These are phyloP conservation scores for Cyrtorhinus lividipennis DNA, from an alignment of 1,140 invertebrate genomes.

Conservation along the genomic window DNA sequence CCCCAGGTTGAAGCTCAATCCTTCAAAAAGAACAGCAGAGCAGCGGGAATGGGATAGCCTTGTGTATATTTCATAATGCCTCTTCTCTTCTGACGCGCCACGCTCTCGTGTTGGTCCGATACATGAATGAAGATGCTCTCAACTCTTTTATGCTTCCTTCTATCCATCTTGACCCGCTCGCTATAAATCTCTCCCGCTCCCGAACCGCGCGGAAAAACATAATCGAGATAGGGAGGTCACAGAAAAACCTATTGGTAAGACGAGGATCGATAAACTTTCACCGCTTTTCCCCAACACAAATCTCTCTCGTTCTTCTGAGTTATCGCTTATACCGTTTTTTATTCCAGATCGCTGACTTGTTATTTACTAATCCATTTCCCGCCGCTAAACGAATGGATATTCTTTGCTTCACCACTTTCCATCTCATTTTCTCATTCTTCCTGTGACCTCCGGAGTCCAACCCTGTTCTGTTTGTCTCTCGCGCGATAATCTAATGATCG, in stretches of 20 bases:
- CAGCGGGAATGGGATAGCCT: background rate
- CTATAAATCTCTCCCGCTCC: background rate
- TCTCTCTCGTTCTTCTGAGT: too few relatives aligned
- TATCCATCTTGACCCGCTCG: background rate
- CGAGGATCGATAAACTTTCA: background rate
- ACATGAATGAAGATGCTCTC: slow-evolving; percentile 1
- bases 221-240: background rate
- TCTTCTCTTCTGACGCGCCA: background rate
- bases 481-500: too few relatives aligned
- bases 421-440: too few relatives aligned
- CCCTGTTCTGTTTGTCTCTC: too few relatives aligned
- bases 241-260: background rate
- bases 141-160: background rate
- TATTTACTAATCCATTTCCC: too few relatives aligned
- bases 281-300: background rate
- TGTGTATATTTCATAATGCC: slow-evolving; percentile 1
- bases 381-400: too few relatives aligned
- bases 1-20: background rate
- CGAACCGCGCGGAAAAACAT: background rate
- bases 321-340: too few relatives aligned
- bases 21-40: background rate
- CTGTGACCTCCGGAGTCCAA: too few relatives aligned
- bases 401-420: too few relatives aligned
- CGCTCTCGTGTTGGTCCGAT: background rate
- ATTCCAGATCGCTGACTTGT: too few relatives aligned